A percentile compares a stretch with the other conserved stretches of the same genome.
Conservation (phyloP, 1,140 invertebrate genomes). For the Cotesia chilonis region DNA sequence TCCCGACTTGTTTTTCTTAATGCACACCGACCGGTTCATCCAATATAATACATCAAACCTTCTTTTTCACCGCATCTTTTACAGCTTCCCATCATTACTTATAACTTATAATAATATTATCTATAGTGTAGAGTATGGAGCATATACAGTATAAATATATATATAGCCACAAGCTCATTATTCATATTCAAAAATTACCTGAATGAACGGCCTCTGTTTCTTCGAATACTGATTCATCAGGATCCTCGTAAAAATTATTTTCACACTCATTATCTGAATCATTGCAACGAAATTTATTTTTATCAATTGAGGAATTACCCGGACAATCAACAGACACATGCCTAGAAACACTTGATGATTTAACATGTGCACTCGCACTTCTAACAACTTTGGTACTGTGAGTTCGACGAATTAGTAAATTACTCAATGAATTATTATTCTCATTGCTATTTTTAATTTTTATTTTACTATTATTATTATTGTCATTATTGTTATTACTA, state of each 20-base stretch:
- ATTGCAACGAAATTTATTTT: slow-evolving; percentile 17
- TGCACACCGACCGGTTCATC: slow-evolving; percentile 25
- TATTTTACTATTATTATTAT: slow-evolving; percentile 5
- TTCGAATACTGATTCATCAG: slow-evolving; percentile 51
- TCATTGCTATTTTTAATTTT: slow-evolving; percentile 6
- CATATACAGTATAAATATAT: too few species aligned
- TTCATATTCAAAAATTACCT: slow-evolving; percentile 59
- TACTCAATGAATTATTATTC: slow-evolving; percentile 47
- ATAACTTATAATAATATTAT: background rate
- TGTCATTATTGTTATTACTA: slow-evolving; percentile 13
- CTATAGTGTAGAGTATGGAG: background rate
- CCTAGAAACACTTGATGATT: slow-evolving; percentile 29
- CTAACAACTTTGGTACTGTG: slow-evolving; percentile 76
- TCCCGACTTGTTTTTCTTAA: slow-evolving; percentile 23
- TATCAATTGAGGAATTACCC: slow-evolving; percentile 1
- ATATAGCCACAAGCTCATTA: background rate
- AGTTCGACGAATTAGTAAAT: slow-evolving; percentile 70
- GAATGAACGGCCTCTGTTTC: slow-evolving; percentile 72
- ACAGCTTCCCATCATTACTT: background rate
- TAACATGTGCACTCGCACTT: slow-evolving; percentile 65
- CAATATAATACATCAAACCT: slow-evolving; percentile 4
- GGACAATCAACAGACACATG: slow-evolving; percentile 46
- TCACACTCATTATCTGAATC: slow-evolving; percentile 38
- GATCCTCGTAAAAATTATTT: slow-evolving; percentile 38
- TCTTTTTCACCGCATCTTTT: background rate